Percentiles rank a stretch among this genome's conserved stretches.
Evolutionary conservation across 92 coral and sea anemone species (phyloP).

Genomic region (Blastomussa wellsi): DNA sequence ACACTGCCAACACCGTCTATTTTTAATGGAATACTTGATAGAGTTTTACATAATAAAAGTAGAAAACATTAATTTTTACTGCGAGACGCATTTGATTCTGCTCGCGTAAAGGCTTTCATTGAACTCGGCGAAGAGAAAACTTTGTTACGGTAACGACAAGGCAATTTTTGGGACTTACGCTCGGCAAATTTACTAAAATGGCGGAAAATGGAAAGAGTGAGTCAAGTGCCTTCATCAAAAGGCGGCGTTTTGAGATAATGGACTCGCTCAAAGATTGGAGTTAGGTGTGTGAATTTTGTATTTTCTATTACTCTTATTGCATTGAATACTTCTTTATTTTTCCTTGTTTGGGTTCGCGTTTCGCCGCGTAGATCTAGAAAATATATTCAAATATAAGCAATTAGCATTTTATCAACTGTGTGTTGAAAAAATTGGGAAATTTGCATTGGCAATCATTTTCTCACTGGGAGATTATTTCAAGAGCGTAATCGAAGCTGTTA

Average conservation of each 20-base stretch:
- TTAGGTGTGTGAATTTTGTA: conserved; percentile 53
- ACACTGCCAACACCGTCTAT: conserved; percentile 81
- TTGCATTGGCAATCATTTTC: conserved; percentile 46
- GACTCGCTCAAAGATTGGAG: conserved; percentile 27
- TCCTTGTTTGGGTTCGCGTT: conserved; percentile 43
- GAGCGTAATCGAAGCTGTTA: background rate
- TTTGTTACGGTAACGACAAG: background rate
- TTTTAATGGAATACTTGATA: conserved; percentile 97
- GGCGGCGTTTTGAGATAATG: conserved; percentile 17
- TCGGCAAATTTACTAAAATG: conserved; percentile 23
- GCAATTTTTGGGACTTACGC: conserved; percentile 3
- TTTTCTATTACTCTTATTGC: conserved; percentile 5
- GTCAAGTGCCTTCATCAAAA: conserved; percentile 25
- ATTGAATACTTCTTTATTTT: conserved; percentile 19
- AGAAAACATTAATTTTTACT: conserved; percentile 82
- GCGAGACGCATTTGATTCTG: conserved; percentile 51
- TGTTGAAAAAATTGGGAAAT: conserved; percentile 40
- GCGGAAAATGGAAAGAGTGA: conserved; percentile 20
- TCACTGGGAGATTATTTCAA: conserved; percentile 38
- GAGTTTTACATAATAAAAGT: conserved; percentile 91
- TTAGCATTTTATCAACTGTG: conserved; percentile 60
- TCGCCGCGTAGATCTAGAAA: conserved; percentile 50
- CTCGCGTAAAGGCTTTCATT: conserved; percentile 14
- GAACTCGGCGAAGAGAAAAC: conserved; percentile 5
- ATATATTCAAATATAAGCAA: conserved; percentile 51